These are phyloP conservation scores for Hymenochirus boettgeri DNA, from an alignment of 2,113 vertebrate genomes.

Conservation along the genomic window DNA sequence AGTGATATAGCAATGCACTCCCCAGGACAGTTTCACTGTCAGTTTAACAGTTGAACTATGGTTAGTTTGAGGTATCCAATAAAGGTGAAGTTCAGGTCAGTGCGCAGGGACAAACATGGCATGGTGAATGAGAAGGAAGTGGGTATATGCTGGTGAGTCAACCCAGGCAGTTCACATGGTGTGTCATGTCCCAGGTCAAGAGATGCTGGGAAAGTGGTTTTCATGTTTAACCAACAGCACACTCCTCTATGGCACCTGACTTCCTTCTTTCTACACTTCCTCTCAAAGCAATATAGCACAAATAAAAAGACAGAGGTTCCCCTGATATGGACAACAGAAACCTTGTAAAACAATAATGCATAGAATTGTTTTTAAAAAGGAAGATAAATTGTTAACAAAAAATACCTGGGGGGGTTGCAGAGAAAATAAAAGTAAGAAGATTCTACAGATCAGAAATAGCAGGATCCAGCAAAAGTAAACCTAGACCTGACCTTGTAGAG, in stretches of 20 bases:
- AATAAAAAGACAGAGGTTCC: background rate
- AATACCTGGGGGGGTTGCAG: too few species aligned
- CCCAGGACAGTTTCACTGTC: too few species aligned
- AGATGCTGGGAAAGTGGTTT: constrained; percentile 66
- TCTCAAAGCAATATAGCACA: constrained; percentile 51
- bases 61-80: constrained; percentile 6
- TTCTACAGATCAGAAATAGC: too few species aligned
- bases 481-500: too few species aligned
- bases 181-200: constrained; percentile 69
- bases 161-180: constrained; percentile 46
- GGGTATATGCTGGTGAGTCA: constrained; percentile 38
- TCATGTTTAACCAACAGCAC: constrained; percentile 64
- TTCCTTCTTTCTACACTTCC: constrained; percentile 59
- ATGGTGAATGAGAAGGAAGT: constrained; percentile 30
- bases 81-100: constrained; percentile 27
- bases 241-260: constrained; percentile 70
- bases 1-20: too few species aligned
- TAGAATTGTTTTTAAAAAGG: too few species aligned
- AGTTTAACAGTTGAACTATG: constrained; percentile 11
- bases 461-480: too few species aligned
- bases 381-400: too few species aligned
- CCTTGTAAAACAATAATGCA: too few species aligned
- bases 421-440: too few species aligned
- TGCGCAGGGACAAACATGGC: constrained; percentile 32
- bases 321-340: background rate